Conservation (phyloP, 2,888 invertebrate genomes). For the Apodemia zela region DNA sequence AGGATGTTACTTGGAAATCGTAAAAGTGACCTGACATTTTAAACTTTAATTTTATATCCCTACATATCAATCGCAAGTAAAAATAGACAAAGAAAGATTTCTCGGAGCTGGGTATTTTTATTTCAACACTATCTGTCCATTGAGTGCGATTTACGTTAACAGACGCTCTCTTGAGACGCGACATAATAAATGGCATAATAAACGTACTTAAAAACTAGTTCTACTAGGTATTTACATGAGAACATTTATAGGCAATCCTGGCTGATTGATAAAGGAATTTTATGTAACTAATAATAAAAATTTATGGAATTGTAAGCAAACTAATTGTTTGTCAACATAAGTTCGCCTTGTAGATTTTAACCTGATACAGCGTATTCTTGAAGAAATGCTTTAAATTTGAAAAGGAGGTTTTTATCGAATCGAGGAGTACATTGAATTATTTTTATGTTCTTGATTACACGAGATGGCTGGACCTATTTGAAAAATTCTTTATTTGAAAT, state of each 20-base stretch:
- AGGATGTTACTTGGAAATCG: not conserved
- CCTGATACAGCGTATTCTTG: too few species aligned
- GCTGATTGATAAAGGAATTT: too few species aligned
- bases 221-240: not conserved
- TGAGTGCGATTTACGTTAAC: conserved; percentile 5
- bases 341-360: too few species aligned
- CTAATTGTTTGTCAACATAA: too few species aligned
- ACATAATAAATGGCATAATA: conserved; percentile 13
- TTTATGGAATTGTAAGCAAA: too few species aligned
- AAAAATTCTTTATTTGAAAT: too few species aligned
- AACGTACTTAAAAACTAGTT: conserved; percentile 1
- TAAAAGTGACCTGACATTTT: not conserved
- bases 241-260: not conserved
- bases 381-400: too few species aligned
- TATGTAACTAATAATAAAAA: too few species aligned
- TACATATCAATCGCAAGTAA: conserved; percentile 4
- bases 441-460: too few species aligned
- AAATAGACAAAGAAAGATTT: not conserved
- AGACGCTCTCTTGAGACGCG: not conserved
- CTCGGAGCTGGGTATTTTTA: conserved; percentile 7
- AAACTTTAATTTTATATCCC: not conserved
- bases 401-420: too few species aligned
- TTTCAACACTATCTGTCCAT: conserved; percentile 5
- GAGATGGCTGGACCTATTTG: too few species aligned
- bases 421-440: too few species aligned